A percentile compares a stretch with the other conserved stretches of the same genome.
phyloP scores from a whole-genome alignment of 2,113 vertebrate species.

The Puma concolor region DNA sequence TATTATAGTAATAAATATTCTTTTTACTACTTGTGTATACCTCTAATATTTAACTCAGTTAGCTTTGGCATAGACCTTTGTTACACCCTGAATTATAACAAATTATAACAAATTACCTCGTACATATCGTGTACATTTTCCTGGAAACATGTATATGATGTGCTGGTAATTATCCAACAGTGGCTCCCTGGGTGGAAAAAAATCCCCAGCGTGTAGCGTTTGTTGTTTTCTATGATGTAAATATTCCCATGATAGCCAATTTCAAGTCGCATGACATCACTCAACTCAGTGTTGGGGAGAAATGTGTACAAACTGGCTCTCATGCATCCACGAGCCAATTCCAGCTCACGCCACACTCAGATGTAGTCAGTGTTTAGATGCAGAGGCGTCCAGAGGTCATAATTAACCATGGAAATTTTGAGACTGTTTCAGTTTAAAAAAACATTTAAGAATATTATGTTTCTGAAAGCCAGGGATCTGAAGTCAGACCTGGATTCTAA shows the following conservation, averaged over 20 bases:
- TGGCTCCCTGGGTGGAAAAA: background rate
- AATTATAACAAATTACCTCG: constrained; percentile 30
- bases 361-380: background rate
- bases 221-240: background rate
- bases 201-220: background rate
- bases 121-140: background rate
- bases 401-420: background rate
- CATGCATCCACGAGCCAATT: background rate
- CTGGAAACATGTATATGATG: constrained; percentile 5
- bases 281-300: background rate
- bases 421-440: background rate
- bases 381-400: background rate
- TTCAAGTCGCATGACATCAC: background rate
- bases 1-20: background rate
- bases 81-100: constrained; percentile 47
- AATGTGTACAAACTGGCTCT: background rate
- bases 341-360: background rate
- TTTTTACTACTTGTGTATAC: background rate
- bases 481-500: background rate
- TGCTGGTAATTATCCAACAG: background rate
- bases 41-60: constrained; percentile 34
- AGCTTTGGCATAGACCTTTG: constrained; percentile 36
- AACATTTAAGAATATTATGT: background rate
- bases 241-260: background rate
- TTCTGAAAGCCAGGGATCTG: background rate